Evolutionary conservation across 2,888 invertebrate species (phyloP), one percentile per base, ranked within the genome.

Genomic region (Allolobophora icterica): DNA sequence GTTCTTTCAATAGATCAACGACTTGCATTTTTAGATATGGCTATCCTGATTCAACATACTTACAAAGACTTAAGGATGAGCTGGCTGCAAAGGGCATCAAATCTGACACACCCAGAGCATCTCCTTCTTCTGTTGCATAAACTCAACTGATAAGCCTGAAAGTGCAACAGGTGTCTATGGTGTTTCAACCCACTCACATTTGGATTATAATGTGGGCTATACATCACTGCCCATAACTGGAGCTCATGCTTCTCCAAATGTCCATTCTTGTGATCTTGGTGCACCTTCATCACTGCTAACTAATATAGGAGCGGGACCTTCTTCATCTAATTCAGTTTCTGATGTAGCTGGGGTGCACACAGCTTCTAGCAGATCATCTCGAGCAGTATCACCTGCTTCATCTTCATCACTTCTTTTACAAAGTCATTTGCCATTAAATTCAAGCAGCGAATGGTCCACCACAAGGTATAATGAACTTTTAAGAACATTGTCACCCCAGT

Each of bases 31-130:
- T 45, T 92, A 94, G 94, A 34, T 94, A 93, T 92, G 94, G 94
- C 11, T 94, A 94, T 92, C 94, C 94, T 34, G 94, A 94, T 90
- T 91, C 93, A 6, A 92, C 92, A 6, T 94, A 94, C 92, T 92
- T 94, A 84, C 91, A 91, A 38, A 92, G 94, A 89, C 94, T 94
- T 19, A 92, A 90, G 91, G 93, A 94, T 84, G 94, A 94, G 52
- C 92, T 94, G 30, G 93, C 93, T n/a, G 92, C 92, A 19, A 94
- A 94, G 92, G 94, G 94, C 19, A 93, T 94, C 40, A 93, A 87
- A 38, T 87, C 87, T n/a, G 71, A 71, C n/a, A n/a, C 71, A n/a
- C n/a, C n/a, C 0, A 13, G 30, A n/a, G 71, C n/a, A n/a, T 30
- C 71, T 71, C n/a, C 71, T 71, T 71, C 71, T 71, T 11, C 71